Conservation (phyloP, 2,797 vertebrate species). For the Gouania willdenowi region DNA sequence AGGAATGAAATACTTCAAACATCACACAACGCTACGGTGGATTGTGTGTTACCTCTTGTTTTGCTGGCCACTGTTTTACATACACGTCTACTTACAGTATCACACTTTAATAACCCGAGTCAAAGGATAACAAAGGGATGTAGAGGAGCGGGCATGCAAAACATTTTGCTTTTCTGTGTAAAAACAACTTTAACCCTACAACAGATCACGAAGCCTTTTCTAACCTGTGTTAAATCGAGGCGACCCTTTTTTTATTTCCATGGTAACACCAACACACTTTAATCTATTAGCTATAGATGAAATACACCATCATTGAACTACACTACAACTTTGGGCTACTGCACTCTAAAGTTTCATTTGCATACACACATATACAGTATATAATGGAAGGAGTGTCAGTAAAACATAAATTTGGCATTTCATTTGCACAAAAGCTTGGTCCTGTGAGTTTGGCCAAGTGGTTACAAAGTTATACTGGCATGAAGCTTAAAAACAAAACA, state of each 20-base stretch:
- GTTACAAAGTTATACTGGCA: constrained; percentile 18
- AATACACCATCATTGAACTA: constrained; percentile 52
- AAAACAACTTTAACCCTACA: too few species aligned
- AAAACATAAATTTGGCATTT: constrained; percentile 25
- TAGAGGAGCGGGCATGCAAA: too few species aligned
- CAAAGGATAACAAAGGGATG: too few species aligned
- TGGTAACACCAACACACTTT: constrained; percentile 25
- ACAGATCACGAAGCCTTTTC: too few species aligned
- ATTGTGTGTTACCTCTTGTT: too few species aligned
- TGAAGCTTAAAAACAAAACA: constrained; percentile 13
- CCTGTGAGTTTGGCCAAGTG: constrained; percentile 18
- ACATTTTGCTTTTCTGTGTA: too few species aligned
- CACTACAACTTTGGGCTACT: constrained; percentile 31
- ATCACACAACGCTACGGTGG: too few species aligned
- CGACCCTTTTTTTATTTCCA: constrained; percentile 21
- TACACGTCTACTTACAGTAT: too few species aligned
- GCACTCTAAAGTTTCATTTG: constrained; percentile 12
- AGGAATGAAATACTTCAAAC: too few species aligned
- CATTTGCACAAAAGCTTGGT: constrained; percentile 23
- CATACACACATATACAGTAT: constrained; percentile 20
- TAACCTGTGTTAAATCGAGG: constrained; percentile 17
- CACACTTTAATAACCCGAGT: too few species aligned
- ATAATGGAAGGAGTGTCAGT: constrained; percentile 10
- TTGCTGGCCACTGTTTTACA: too few species aligned
- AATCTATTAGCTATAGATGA: constrained; percentile 32